These are phyloP conservation scores for Rhagium mordax DNA, from an alignment of 2,888 invertebrate genomes.

Conservation along the genomic window DNA sequence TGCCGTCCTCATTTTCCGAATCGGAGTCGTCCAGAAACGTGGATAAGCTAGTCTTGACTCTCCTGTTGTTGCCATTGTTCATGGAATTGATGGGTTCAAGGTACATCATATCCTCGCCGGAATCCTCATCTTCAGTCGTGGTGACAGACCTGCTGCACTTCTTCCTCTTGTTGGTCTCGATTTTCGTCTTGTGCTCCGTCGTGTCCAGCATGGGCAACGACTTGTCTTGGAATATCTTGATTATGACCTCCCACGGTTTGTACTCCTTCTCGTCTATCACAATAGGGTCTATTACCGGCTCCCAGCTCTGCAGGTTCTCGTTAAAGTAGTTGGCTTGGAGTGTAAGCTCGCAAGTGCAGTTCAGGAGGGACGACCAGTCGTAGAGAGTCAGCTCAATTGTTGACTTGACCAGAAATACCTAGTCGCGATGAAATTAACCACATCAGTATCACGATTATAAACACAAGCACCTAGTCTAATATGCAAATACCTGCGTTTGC, in stretches of 20 bases:
- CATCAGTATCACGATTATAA: no score
- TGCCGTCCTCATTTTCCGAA: slow-evolving; percentile 81
- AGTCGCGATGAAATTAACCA: no score
- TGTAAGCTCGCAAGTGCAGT: slow-evolving; percentile 68
- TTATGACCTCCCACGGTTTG: slow-evolving; percentile 81
- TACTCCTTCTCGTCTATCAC: slow-evolving; percentile 78
- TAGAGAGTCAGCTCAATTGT: slow-evolving; percentile 75
- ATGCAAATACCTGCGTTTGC: slow-evolving; percentile 73
- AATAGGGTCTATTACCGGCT: slow-evolving; percentile 86
- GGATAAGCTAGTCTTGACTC: slow-evolving; percentile 72
- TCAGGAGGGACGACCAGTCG: slow-evolving; percentile 77
- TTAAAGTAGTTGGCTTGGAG: slow-evolving; percentile 71
- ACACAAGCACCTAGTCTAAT: no score
- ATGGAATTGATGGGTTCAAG: slow-evolving; percentile 65
- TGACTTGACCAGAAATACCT: slow-evolving; percentile 70
- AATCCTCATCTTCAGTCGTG: slow-evolving; percentile 67
- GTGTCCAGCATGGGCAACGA: slow-evolving; percentile 63
- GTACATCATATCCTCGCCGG: slow-evolving; percentile 69
- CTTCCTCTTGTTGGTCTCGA: slow-evolving; percentile 49
- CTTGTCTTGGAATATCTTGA: slow-evolving; percentile 75
- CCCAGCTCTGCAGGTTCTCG: slow-evolving; percentile 77
- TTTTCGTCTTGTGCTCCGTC: slow-evolving; percentile 56
- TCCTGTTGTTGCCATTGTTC: slow-evolving; percentile 59
- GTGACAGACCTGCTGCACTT: slow-evolving; percentile 59
- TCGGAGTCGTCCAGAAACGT: slow-evolving; percentile 78